Percentiles rank a stretch among this genome's conserved stretches.
Evolutionary conservation across 2,888 invertebrate species (phyloP).

Genomic region (Platycheirus rosarum): DNA sequence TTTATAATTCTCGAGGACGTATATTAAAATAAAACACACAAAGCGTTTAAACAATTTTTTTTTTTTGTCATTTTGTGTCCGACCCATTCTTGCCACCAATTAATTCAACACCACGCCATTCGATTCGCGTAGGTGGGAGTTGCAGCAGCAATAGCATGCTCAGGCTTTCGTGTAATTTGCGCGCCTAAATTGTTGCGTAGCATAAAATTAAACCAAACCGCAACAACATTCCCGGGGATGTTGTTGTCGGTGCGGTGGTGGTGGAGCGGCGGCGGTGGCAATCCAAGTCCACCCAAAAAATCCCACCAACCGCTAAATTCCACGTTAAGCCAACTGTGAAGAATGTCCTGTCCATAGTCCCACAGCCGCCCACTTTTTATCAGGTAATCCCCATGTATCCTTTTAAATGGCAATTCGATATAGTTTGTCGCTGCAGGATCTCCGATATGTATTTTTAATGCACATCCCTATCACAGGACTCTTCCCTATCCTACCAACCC

Average conservation of each 20-base stretch:
- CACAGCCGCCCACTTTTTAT: constrained; percentile 65
- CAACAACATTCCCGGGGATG: constrained; percentile 65
- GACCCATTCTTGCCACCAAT: constrained; percentile 66
- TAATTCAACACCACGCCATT: constrained; percentile 72
- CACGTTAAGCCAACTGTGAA: constrained; percentile 73
- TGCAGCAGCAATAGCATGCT: background rate
- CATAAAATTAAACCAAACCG: constrained; percentile 62
- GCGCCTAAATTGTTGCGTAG: constrained; percentile 72
- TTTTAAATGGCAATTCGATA: constrained; percentile 73
- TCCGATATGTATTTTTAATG: constrained; percentile 72
- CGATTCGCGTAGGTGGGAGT: constrained; percentile 11
- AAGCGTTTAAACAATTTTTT: constrained; percentile 47
- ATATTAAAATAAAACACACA: constrained; percentile 65
- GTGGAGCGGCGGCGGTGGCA: constrained; percentile 34
- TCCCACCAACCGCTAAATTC: constrained; percentile 65
- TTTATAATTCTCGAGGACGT: constrained; percentile 37
- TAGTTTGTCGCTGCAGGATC: constrained; percentile 71
- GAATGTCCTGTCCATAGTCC: constrained; percentile 50
- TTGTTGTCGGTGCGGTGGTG: constrained; percentile 54
- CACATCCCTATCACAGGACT: constrained; percentile 35
- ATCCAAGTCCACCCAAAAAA: constrained; percentile 14
- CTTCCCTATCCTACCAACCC: constrained; percentile 15
- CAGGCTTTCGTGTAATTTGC: constrained; percentile 50
- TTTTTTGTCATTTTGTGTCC: constrained; percentile 23
- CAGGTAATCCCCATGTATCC: constrained; percentile 73